phyloP scores from a whole-genome alignment of 2,113 vertebrate genomes.

The Apodemus speciosus region DNA sequence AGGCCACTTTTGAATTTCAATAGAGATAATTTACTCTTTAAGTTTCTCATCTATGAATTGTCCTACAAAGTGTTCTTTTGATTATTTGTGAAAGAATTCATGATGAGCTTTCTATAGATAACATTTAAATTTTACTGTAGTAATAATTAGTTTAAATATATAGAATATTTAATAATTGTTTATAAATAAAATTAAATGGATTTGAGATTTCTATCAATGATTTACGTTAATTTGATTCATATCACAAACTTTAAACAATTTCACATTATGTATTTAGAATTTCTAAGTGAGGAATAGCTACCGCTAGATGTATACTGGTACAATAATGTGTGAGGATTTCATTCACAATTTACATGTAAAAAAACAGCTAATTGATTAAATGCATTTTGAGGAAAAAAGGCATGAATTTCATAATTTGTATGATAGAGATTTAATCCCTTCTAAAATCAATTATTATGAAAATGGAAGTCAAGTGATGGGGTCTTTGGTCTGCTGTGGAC shows the following conservation, averaged over 20 bases:
- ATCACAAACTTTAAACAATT: not conserved
- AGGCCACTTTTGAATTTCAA: not conserved
- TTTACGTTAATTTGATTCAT: not conserved
- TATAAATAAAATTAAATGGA: not conserved
- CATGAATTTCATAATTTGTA: too few relatives aligned
- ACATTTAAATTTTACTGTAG: not conserved
- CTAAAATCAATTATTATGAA: not conserved
- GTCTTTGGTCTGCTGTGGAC: not conserved
- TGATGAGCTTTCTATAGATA: not conserved
- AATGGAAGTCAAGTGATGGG: not conserved
- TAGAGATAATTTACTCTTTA: not conserved
- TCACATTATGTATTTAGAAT: not conserved
- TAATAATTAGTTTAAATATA: not conserved
- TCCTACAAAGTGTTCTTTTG: not conserved
- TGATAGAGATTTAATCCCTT: too few relatives aligned
- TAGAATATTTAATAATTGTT: not conserved
- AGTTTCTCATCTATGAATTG: not conserved
- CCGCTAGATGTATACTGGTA: not conserved
- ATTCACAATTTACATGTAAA: not conserved
- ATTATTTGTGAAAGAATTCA: not conserved
- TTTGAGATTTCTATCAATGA: not conserved
- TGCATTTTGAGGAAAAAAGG: too few relatives aligned
- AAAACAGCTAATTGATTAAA: not conserved
- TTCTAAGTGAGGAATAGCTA: not conserved
- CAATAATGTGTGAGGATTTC: not conserved